phyloP scores from a whole-genome alignment of 2,888 invertebrate genomes.

The Strigamia transsilvanica region DNA sequence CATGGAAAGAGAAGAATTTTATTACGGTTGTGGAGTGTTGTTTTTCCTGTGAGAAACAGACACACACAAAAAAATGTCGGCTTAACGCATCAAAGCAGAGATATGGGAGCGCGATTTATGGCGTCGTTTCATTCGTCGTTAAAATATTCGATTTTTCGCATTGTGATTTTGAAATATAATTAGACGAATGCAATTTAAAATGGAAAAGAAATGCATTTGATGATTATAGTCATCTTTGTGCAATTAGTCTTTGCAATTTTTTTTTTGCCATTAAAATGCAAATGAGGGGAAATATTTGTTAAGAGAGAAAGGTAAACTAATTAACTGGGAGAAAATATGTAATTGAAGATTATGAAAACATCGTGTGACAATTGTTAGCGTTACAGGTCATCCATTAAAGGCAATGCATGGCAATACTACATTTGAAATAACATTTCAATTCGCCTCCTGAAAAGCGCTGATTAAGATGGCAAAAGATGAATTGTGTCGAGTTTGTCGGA shows the following conservation, averaged over 20 bases:
- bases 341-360: no score
- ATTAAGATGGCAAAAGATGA: slow-evolving; percentile 13
- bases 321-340: no score
- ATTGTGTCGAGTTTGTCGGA: background rate
- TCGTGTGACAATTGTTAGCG: no score
- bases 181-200: background rate
- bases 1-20: slow-evolving; percentile 43
- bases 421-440: background rate
- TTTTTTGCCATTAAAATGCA: no score
- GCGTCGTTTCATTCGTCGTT: slow-evolving; percentile 11
- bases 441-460: background rate
- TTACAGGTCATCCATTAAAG: no score
- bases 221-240: background rate
- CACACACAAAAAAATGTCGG: background rate
- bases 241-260: background rate
- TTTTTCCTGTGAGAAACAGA: slow-evolving; percentile 21
- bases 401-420: no score
- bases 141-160: slow-evolving; percentile 31
- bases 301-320: no score
- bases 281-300: no score
- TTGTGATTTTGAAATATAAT: background rate
- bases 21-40: slow-evolving; percentile 38
- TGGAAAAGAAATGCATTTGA: background rate
- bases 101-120: background rate
- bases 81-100: slow-evolving; percentile 24